These are phyloP conservation scores for Bellardia pandia DNA, from an alignment of 2,888 invertebrate species.

Conservation along the genomic window DNA sequence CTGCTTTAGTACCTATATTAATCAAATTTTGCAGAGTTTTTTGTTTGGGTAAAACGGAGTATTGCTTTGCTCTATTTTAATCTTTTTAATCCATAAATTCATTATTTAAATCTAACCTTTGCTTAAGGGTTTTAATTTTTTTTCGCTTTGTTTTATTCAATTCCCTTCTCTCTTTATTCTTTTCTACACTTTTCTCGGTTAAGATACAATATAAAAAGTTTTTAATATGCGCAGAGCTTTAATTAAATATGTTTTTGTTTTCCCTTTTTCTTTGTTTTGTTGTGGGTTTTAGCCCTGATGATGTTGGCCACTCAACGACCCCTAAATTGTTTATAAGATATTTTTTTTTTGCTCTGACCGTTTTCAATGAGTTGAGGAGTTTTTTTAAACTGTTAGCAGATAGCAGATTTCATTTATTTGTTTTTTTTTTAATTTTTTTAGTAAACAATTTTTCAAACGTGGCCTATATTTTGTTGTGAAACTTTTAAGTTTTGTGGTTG, in stretches of 20 bases:
- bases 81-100: constrained; percentile 63
- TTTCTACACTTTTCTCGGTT: constrained; percentile 22
- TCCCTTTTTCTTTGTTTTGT: constrained; percentile 39
- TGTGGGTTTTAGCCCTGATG: constrained; percentile 60
- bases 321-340: constrained; percentile 69
- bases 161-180: constrained; percentile 35
- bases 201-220: constrained; percentile 53
- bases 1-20: constrained; percentile 26
- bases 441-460: constrained; percentile 38
- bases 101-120: constrained; percentile 54
- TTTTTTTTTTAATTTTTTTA: constrained; percentile 22
- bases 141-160: constrained; percentile 39
- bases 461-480: constrained; percentile 54
- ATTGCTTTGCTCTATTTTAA: constrained; percentile 26
- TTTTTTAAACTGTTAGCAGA: constrained; percentile 53
- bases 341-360: constrained; percentile 41
- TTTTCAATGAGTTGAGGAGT: constrained; percentile 39
- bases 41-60: neutral
- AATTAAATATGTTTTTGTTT: constrained; percentile 71
- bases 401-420: constrained; percentile 63
- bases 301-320: constrained; percentile 70
- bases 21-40: constrained; percentile 20
- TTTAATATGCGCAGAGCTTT: constrained; percentile 69
- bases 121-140: constrained; percentile 42
- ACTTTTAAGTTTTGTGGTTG: constrained; percentile 62